Base-by-base conservation (phyloP, 2,113 vertebrate species). In the Dolichotis patagonum region DNA sequence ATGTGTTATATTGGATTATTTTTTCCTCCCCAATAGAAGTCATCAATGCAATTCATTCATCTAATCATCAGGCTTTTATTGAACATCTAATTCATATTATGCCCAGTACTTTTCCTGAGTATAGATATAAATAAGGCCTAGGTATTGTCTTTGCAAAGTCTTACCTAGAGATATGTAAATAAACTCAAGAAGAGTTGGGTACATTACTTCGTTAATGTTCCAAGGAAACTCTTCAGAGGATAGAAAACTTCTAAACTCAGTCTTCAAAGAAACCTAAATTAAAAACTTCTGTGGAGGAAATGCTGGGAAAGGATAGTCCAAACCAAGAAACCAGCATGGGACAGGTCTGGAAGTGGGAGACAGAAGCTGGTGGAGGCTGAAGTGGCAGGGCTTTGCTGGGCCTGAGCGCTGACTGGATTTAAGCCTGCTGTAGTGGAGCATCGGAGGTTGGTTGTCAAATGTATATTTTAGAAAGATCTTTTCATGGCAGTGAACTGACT, bases 261-360 rank as follows among this genome's bases (percentile, higher is more conserved):
- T 54, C 81, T 85, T 95, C 75, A 86, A 85, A 85, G 62, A 94
- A 87, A 80, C 92, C 82, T 81, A 88, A 85, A 86, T 96, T 83
- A 63, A 86, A 96, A 54, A 5, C n/a, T 75, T 77, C 71, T 91
- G 82, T 32, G 8, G 75, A 91, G 75, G 80, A 92, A 94, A 62
- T 7, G 2, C 22, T 78, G 8, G 35, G 52, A 90, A 95, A 73
- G n/a, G 82, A 43, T 52, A 88, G 63, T 52, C 58, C 11, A 46
- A 54, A 16, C 49, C 75, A 9, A 78, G 38, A n/a, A 88, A 16
- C 35, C 26, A 28, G 60, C 67, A 30, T 3, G 3, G 43, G 41
- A 75, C 58, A 38, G 41, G 41, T 60, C 38, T 60, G 82, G 46
- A 26, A n/a, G 13, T 11, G 38, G 65, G 16, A 65, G 2, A 4